Percentiles rank a stretch among this genome's conserved stretches.
These are phyloP conservation scores for Spodoptera littoralis DNA, from an alignment of 2,888 invertebrate genomes.

Conservation along the genomic window DNA sequence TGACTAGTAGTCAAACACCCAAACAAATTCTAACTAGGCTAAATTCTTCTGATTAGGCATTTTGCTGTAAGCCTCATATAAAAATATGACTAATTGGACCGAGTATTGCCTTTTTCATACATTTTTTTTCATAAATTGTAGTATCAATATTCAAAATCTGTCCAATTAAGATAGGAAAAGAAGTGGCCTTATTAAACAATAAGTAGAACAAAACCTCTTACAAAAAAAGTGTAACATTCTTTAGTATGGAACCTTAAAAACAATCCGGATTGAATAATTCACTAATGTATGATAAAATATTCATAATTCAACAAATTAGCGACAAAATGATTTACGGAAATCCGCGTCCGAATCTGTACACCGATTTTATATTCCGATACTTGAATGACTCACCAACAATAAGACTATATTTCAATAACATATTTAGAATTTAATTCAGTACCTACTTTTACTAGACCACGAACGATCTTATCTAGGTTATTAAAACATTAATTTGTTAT, in stretches of 20 bases:
- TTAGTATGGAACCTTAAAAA: conserved; percentile 3
- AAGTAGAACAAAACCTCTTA: too few species aligned
- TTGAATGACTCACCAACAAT: conserved; percentile 47
- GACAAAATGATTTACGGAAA: conserved; percentile 53
- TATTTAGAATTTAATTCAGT: conserved; percentile 22
- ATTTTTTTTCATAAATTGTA: too few species aligned
- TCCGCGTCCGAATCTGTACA: conserved; percentile 53
- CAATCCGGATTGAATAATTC: conserved; percentile 10
- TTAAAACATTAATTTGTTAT: conserved; percentile 28
- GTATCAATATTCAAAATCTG: too few species aligned
- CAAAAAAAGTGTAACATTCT: too few species aligned
- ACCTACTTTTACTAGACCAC: conserved; percentile 33
- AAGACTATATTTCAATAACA: conserved; percentile 9
- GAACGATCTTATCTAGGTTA: conserved; percentile 38
- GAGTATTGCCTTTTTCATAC: too few species aligned
- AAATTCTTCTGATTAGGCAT: too few species aligned
- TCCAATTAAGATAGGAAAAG: too few species aligned
- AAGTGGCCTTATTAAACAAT: too few species aligned
- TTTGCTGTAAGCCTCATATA: too few species aligned
- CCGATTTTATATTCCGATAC: conserved; percentile 30
- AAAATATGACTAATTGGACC: too few species aligned
- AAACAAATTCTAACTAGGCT: too few species aligned
- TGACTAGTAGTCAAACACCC: too few species aligned
- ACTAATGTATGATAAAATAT: conserved; percentile 36
- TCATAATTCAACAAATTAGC: conserved; percentile 48